Evolutionary conservation across 2,888 invertebrate species (phyloP), one percentile per base, ranked within the genome.

Genomic region (Plutella xylostella): DNA sequence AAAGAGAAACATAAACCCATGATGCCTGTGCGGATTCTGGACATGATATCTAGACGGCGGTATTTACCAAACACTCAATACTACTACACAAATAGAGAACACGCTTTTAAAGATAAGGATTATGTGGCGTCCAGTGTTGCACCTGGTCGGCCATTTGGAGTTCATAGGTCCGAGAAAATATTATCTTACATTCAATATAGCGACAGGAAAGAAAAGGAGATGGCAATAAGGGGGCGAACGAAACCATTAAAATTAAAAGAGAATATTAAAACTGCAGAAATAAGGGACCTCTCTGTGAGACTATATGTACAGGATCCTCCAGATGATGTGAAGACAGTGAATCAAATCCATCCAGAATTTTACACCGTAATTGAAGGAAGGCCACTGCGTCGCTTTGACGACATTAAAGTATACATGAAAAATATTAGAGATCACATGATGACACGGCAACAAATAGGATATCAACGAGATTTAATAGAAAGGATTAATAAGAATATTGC

Each of bases 321-420:
- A 22, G 80, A 86, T 54, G 79, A 79, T 49, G 83, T 86, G 21
- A 80, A 84, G 51, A 86, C 88, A 1, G 86, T 90, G 40, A 76
- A 87, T 14, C 89, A 90, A 65, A 80, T 90, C 31, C 89, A 90
- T 61, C 87, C 89, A 0, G 85, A 87, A 50, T 90, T 89, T 63
- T 90, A 88, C 60, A 83, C 84, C 1, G 85, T 87, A 30, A 80
- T 89, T 30, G 85, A 86, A 63, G 89, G 89, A 7, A 79, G 89
- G 25, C 86, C 88, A 1, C 74, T 88, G 20, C 74, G 84, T 42
- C 84, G 86, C 54, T 85, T 82, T 52, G 86, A 89, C 50, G 87
- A 87, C 48, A 76, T 86, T 41, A 76, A 84, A 51, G 76, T 86
- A 7, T 90, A 90, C 57, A 63, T 89, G 3, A 73, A 74, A 22